Conservation (phyloP, 2,888 invertebrate species). For the Drosophila anceps region DNA sequence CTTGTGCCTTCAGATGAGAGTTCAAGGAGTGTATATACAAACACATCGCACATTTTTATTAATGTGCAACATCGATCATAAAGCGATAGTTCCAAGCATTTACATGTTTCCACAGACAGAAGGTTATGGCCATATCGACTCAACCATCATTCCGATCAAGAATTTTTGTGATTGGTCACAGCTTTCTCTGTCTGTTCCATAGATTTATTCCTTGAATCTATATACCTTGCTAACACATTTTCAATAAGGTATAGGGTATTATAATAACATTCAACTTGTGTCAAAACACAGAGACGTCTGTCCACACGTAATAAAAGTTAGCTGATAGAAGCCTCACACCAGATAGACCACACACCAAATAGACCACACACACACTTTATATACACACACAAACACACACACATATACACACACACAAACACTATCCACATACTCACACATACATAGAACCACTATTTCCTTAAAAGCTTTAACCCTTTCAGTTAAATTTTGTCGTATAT, state of each 20-base stretch:
- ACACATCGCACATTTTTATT: no score
- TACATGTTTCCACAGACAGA: no score
- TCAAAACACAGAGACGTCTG: conserved; percentile 9
- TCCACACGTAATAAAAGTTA: not conserved
- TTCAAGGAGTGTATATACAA: no score
- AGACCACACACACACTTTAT: not conserved
- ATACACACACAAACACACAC: not conserved
- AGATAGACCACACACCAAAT: not conserved
- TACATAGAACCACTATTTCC: not conserved
- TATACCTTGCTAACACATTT: not conserved
- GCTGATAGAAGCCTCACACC: conserved; percentile 8
- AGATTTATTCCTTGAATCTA: not conserved
- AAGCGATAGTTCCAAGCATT: no score
- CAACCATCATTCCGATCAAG: no score
- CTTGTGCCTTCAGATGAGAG: no score
- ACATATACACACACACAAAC: not conserved
- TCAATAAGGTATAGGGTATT: not conserved
- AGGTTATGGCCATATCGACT: no score
- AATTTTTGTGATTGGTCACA: no score
- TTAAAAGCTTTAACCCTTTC: conserved; percentile 18
- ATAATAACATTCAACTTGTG: conserved; percentile 8
- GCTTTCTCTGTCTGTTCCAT: not conserved
- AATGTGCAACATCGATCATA: no score
- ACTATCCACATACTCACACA: not conserved
- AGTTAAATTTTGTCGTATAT: conserved; percentile 17